phyloP scores from a whole-genome alignment of 2,113 vertebrate species.

The Myrmecophaga tridactyla region DNA sequence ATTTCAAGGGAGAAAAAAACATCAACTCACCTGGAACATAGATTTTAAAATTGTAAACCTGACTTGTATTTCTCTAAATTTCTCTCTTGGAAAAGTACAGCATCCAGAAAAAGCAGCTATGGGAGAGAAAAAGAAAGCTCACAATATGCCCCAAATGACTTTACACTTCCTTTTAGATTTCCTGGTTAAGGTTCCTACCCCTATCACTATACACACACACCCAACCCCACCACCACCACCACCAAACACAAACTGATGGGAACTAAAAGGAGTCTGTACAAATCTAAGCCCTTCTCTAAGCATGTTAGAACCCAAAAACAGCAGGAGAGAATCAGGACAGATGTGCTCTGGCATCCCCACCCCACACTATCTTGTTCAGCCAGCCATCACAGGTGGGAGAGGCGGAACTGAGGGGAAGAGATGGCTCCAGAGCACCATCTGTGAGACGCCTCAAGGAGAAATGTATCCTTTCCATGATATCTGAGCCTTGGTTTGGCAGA shows the following conservation, averaged over 20 bases:
- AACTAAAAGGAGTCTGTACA: neutral
- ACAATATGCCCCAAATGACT: neutral
- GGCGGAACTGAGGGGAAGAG: too few relatives aligned
- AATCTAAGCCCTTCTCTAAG: neutral
- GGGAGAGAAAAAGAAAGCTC: neutral
- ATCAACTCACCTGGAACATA: neutral
- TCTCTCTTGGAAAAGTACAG: neutral
- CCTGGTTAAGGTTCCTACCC: neutral
- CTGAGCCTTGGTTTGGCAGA: too few relatives aligned
- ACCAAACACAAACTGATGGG: neutral
- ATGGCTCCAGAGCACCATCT: too few relatives aligned
- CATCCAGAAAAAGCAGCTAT: neutral
- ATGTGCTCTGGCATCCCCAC: too few relatives aligned
- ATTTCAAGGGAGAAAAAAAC: neutral
- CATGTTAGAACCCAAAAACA: neutral
- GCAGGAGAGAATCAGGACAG: neutral
- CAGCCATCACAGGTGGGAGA: too few relatives aligned
- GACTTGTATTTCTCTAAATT: neutral
- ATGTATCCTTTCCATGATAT: too few relatives aligned
- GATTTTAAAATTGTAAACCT: neutral
- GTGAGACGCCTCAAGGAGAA: too few relatives aligned
- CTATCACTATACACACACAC: too few relatives aligned
- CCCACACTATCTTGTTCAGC: too few relatives aligned
- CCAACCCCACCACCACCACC: too few relatives aligned
- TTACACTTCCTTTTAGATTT: neutral